phyloP scores from a whole-genome alignment of 2,888 invertebrate species.

The Marasmarcha lunaedactyla region DNA sequence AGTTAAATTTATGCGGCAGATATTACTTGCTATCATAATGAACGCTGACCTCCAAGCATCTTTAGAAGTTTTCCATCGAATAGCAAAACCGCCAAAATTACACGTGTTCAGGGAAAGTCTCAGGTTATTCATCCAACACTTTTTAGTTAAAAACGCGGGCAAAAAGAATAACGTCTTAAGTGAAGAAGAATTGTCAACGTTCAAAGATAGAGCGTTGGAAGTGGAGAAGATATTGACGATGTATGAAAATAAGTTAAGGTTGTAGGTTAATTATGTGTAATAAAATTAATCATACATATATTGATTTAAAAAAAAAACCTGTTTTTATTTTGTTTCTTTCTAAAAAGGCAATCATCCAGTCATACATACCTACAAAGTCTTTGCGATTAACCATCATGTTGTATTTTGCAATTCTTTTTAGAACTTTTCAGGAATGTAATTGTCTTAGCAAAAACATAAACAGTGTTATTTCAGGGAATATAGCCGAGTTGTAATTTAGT shows the following conservation, averaged over 20 bases:
- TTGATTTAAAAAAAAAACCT: no score
- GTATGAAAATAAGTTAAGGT: constrained; percentile 50
- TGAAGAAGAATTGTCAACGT: constrained; percentile 35
- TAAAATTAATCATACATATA: neutral
- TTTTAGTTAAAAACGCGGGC: constrained; percentile 77
- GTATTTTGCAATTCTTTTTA: no score
- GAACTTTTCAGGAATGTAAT: no score
- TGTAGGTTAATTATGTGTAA: constrained; percentile 22
- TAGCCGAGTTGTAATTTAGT: no score
- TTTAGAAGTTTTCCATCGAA: constrained; percentile 77
- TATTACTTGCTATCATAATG: constrained; percentile 80
- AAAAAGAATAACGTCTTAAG: constrained; percentile 40
- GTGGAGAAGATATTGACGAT: constrained; percentile 76
- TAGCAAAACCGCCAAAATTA: constrained; percentile 79
- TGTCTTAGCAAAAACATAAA: no score
- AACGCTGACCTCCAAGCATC: constrained; percentile 72
- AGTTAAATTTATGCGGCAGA: constrained; percentile 83
- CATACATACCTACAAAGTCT: no score
- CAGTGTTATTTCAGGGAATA: no score
- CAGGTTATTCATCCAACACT: constrained; percentile 87
- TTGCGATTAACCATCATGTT: no score
- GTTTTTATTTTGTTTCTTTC: no score
- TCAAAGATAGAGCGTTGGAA: constrained; percentile 69
- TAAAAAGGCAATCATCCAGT: no score
- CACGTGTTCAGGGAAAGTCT: constrained; percentile 86